phyloP scores from a whole-genome alignment of 2,797 vertebrate genomes.

The Gadopsis marmoratus region DNA sequence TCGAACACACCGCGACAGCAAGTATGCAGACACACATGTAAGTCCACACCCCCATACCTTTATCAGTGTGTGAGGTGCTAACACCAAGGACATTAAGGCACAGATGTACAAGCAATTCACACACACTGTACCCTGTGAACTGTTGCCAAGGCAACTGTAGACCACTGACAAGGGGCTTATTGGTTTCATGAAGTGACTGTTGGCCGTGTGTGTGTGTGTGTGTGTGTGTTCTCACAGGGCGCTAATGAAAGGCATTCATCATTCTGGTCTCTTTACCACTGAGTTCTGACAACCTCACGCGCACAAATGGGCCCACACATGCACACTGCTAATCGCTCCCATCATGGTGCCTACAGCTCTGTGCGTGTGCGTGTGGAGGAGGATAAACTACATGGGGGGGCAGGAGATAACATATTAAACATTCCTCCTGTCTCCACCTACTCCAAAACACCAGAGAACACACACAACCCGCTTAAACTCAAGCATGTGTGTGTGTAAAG shows the following conservation, averaged over 20 bases:
- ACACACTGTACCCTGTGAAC: slow-evolving; percentile 90
- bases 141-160: slow-evolving; percentile 94
- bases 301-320: not conserved
- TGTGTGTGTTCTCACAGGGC: slow-evolving; percentile 48
- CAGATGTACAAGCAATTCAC: slow-evolving; percentile 94
- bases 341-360: slow-evolving; percentile 57
- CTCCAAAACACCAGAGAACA: slow-evolving; percentile 63
- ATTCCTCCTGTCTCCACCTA: slow-evolving; percentile 68
- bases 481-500: slow-evolving; percentile 16
- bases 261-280: slow-evolving; percentile 88
- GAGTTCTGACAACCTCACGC: slow-evolving; percentile 86
- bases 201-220: slow-evolving; percentile 70
- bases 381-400: slow-evolving; percentile 63
- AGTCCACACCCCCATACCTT: slow-evolving; percentile 51
- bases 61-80: slow-evolving; percentile 57
- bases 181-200: slow-evolving; percentile 93
- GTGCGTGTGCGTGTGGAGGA: slow-evolving; percentile 73
- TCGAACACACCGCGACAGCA: slow-evolving; percentile 55
- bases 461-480: slow-evolving; percentile 43
- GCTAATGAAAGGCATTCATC: slow-evolving; percentile 84
- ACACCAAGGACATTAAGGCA: slow-evolving; percentile 90
- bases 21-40: slow-evolving; percentile 10
- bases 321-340: slow-evolving; percentile 61
- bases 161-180: slow-evolving; percentile 91
- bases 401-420: slow-evolving; percentile 77